Base-by-base conservation (phyloP, 1,140 invertebrate genomes). In the Thaumatotibia leucotreta region DNA sequence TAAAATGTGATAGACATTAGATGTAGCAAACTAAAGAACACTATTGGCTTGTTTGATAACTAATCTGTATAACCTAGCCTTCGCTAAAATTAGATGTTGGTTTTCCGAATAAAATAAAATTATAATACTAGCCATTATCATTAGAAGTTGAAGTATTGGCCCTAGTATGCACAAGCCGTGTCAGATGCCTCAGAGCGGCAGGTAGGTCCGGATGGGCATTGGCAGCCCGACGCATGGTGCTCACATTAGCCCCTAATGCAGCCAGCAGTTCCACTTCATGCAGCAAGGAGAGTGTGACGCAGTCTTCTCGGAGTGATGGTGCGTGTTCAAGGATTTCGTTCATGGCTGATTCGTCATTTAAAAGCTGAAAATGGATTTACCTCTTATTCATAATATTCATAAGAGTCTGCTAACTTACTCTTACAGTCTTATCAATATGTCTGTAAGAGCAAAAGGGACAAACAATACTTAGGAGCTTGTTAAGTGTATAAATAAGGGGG, bases 211-310 rank as follows among this genome's bases (percentile, higher is more conserved):
- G 88, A 33, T 86, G 83, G 0, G 84, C 86, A 6, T 80, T 76
- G 0, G 84, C 86, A 0, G 85, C 88, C 3, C 88, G 73, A 23
- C 87, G 67, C 87, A 91, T 89, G n/a, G 86, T 88, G 29, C 81
- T 74, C 0, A 88, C 69, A 64, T 85, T 89, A 4, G 86, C 84
- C 5, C 86, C 88, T 14, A 91, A 61, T 0, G 88, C 87, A 1
- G 88, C 88, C 0, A 91, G 65, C 5, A 91, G 66, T 22, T 91
- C 88, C 4, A 91, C 86, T 66, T 91, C 88, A 63, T 89, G 86
- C 0, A 91, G 66, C 17, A 91, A 88, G 1, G 88, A 91, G 1
- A 88, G 65, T 2, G 82, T 77, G 20, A 84, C 84, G 64, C 86
- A 91, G 62, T 89, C 86, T 20, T 88, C 87, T 5, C 69, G 75